Conservation (phyloP, 2,888 invertebrate genomes). For the Resseliella maxima region DNA sequence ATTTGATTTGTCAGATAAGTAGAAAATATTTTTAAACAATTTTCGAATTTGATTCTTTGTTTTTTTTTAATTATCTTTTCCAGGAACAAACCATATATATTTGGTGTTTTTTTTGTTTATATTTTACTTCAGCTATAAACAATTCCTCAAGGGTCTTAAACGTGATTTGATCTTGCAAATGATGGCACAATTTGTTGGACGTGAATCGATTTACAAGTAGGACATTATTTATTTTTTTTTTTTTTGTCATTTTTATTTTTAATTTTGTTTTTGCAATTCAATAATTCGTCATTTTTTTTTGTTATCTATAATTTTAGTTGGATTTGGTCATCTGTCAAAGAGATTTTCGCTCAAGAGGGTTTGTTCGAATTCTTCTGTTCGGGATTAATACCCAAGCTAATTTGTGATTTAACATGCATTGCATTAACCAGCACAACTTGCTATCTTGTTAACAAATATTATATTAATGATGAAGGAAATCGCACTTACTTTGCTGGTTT, state of each 20-base stretch:
- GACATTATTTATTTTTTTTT: too few species aligned
- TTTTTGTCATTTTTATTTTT: too few species aligned
- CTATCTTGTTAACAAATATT: slow-evolving; percentile 82
- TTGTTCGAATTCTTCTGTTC: slow-evolving; percentile 87
- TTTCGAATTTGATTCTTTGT: too few species aligned
- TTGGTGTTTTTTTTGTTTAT: too few species aligned
- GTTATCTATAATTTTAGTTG: slow-evolving; percentile 71
- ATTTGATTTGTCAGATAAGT: too few species aligned
- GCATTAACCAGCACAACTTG: slow-evolving; percentile 81
- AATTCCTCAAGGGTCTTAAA: slow-evolving; percentile 69
- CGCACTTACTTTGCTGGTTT: slow-evolving; percentile 72
- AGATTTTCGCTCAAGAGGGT: slow-evolving; percentile 89
- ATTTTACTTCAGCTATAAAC: slow-evolving; percentile 69
- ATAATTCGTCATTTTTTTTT: too few species aligned
- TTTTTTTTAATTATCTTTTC: too few species aligned
- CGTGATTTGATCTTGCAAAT: slow-evolving; percentile 82
- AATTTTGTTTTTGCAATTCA: too few species aligned
- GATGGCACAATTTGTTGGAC: slow-evolving; percentile 95
- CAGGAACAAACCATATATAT: too few species aligned
- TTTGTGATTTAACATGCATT: slow-evolving; percentile 85
- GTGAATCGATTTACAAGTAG: slow-evolving; percentile 83
- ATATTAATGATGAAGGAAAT: slow-evolving; percentile 78
- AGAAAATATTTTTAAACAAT: too few species aligned
- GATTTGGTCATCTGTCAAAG: slow-evolving; percentile 78
- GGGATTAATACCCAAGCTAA: slow-evolving; percentile 86